Evolutionary conservation across 2,113 vertebrate species (phyloP), one percentile per base, ranked within the genome.

Genomic region (Tympanuchus pallidicinctus): DNA sequence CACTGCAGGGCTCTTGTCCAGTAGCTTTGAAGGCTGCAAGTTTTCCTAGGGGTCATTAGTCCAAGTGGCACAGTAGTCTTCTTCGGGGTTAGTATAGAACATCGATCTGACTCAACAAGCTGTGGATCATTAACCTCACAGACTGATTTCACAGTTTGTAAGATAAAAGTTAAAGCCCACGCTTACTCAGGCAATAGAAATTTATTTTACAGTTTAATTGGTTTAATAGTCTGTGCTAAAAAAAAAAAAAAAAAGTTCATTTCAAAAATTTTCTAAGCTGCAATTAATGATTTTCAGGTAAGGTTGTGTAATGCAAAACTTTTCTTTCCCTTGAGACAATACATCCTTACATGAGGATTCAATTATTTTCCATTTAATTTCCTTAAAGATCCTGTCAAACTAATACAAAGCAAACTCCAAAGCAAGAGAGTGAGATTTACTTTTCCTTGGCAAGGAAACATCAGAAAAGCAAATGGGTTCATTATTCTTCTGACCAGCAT

Each of bases 241-340:
- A 42, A 67, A 32, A 72, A 88, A 73, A 88, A 73, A 88, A 92
- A 14, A 82, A 82, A 82, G 17, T 28, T 81, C 8, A 13, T 86
- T 92, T 84, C 10, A 90, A 78, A 81, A 45, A 21, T 59, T 34
- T 60, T 71, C 52, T 79, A 4, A 59, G 21, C 19, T 67, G 20
- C 34, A 78, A 25, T 91, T 82, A 81, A 86, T 81, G 64, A 74
- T 80, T 90, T 95, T 56, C 42, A 66, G 36, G 78, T 82, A 67
- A 43, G 42, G 72, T 16, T 42, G 11, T 28, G 15, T 70, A 50
- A 24, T 63, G 56, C 32, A 63, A 60, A 59, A 83, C 59, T 74
- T 63, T 56, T 71, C 9, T 86, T 83, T 88, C 32, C 42, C 81
- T 52, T 75, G 47, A 43, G 90, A 71, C 32, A n/a, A 7, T 10